Evolutionary conservation across 2,113 vertebrate genomes (phyloP).

Genomic region (Gulo gulo): DNA sequence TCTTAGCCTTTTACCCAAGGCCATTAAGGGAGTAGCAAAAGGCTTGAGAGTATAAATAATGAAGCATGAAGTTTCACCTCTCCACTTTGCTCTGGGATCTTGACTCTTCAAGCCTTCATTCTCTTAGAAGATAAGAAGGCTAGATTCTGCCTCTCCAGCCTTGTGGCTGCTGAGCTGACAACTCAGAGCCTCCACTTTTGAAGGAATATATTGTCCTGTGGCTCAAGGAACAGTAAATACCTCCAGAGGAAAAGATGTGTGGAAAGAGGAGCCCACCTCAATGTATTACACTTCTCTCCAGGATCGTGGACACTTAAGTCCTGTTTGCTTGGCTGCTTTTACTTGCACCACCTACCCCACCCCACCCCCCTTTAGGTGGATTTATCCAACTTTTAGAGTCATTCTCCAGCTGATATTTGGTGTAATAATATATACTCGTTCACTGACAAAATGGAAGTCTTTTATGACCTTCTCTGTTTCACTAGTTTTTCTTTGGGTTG

Average conservation of each 20-base stretch:
- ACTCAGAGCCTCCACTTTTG: too few species aligned
- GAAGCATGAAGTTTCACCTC: not conserved
- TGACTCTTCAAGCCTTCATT: not conserved
- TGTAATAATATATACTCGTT: not conserved
- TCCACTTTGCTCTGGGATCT: not conserved
- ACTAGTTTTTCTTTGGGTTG: not conserved
- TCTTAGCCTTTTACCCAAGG: not conserved
- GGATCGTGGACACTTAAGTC: too few species aligned
- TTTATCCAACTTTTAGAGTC: not conserved
- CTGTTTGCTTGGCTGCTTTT: not conserved
- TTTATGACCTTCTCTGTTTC: not conserved
- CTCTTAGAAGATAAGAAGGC: not conserved
- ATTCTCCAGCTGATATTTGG: not conserved
- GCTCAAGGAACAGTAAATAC: not conserved
- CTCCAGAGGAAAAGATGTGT: not conserved
- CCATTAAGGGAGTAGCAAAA: not conserved
- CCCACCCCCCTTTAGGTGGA: not conserved
- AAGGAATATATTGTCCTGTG: not conserved
- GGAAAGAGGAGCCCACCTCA: not conserved
- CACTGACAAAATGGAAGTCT: not conserved
- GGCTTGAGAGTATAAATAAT: not conserved
- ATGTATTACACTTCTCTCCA: too few species aligned
- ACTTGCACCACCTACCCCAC: accelerated
- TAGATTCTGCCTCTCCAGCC: not conserved
- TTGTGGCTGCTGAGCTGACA: too few species aligned